Base-by-base conservation (phyloP, 2,113 vertebrate genomes). In the Poeciliopsis prolifica region DNA sequence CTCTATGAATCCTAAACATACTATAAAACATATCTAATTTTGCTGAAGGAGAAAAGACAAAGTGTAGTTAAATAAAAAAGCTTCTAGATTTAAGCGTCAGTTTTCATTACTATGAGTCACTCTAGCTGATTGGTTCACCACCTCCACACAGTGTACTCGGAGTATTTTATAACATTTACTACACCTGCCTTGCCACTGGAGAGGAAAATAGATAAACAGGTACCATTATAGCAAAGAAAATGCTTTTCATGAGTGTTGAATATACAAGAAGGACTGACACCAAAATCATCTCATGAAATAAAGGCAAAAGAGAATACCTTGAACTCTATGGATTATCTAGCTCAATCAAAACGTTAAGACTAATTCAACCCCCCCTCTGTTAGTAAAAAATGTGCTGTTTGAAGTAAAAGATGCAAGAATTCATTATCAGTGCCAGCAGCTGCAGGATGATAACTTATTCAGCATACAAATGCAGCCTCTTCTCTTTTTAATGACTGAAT, bases 391-490 rank as follows among this genome's bases (percentile, higher is more conserved):
- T 10, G 62, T n/a, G 22, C 26, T 19, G 37, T 33, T 73, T 74
- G 24, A 35, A 22, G n/a, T 13, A 54, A 58, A 66, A 60, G 24
- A 40, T 40, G 9, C 31, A 58, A 37, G 48, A 66, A 37, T n/a
- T 58, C 44, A 58, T 70, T 54, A 37, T 58, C 14, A 0, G 17
- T 61, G 61, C 62, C 24, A 74, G 72, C 44, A 66, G 72, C 26
- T 42, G 61, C 44, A 63, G 24, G 28, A 62, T 33, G 29, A 73
- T 31, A 9, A 64, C 40, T 48, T 63, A 44, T 24, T 33, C 40
- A 64, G 61, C 42, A 66, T 66, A 74, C 24, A 66, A 60, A 74
- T 60, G 31, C 31, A 60, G 37, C n/a, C 48, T 28, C 24, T 54
- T 65, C 11, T 35, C 54, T 37, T 28, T 65, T 29, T 65, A 66